Conservation (phyloP, 2,797 vertebrate species). For the Danio kyathit region DNA sequence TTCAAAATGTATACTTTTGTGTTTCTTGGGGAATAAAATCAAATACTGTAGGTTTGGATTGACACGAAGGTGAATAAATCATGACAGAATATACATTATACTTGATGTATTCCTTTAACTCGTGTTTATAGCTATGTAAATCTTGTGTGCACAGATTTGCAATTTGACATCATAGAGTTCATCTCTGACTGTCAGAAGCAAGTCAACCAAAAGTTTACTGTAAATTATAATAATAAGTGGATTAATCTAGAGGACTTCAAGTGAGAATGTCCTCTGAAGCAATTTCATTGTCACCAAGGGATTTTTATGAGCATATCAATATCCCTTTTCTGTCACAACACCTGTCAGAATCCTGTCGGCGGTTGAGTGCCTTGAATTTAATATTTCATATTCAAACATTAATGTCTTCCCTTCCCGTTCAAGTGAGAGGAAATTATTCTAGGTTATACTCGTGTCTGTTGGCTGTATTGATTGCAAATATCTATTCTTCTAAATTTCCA, state of each 20-base stretch:
- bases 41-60: neutral
- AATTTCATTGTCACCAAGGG: constrained; percentile 51
- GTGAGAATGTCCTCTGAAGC: constrained; percentile 37
- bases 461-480: constrained; percentile 43
- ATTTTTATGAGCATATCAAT: constrained; percentile 39
- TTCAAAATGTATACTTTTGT: neutral
- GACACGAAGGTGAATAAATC: neutral
- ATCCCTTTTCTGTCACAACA: constrained; percentile 52
- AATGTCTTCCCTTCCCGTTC: constrained; percentile 45
- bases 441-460: constrained; percentile 51
- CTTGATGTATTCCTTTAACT: neutral
- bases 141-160: neutral
- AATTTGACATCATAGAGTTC: neutral
- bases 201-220: constrained; percentile 23
- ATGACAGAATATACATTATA: neutral
- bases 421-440: constrained; percentile 60
- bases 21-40: neutral
- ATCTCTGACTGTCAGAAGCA: neutral
- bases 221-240: constrained; percentile 28
- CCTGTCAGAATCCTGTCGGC: constrained; percentile 49
- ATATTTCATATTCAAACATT: constrained; percentile 54
- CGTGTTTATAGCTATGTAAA: neutral
- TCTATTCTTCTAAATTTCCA: constrained; percentile 15
- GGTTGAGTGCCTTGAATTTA: constrained; percentile 35
- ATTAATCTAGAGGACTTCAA: constrained; percentile 23